phyloP scores from a whole-genome alignment of 2,113 vertebrate genomes.

The Pygathrix nemaeus region DNA sequence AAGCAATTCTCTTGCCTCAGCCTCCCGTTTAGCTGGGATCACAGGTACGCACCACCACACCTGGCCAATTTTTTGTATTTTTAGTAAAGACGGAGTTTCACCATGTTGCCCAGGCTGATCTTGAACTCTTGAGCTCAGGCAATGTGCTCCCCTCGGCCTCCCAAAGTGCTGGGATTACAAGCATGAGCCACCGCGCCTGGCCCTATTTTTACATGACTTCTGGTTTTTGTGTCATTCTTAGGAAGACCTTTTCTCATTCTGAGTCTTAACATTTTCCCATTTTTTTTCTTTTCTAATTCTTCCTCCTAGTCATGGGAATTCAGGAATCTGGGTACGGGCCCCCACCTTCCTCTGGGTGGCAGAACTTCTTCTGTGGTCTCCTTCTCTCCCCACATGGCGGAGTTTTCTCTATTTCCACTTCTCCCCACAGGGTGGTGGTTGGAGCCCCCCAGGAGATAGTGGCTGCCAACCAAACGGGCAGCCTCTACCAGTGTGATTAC shows the following conservation, averaged over 20 bases:
- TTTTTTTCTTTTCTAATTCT: background rate
- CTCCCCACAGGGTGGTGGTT: conserved; percentile 56
- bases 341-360: background rate
- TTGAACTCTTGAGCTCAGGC: no score
- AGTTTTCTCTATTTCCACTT: background rate
- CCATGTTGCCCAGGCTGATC: no score
- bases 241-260: background rate
- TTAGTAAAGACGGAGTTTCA: no score
- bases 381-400: background rate
- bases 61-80: no score
- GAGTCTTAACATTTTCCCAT: background rate
- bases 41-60: no score
- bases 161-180: no score
- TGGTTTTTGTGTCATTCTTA: background rate
- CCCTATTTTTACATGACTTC: background rate
- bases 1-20: no score
- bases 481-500: conserved; percentile 71
- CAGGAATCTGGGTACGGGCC: background rate
- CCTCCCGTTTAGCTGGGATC: no score
- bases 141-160: no score
- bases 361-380: background rate
- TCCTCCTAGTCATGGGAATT: background rate
- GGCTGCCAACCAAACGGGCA: conserved; percentile 48
- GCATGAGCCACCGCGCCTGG: no score
- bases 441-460: conserved; percentile 69